Base-by-base conservation (phyloP, 2,797 vertebrate species). In the Poecilia picta region DNA sequence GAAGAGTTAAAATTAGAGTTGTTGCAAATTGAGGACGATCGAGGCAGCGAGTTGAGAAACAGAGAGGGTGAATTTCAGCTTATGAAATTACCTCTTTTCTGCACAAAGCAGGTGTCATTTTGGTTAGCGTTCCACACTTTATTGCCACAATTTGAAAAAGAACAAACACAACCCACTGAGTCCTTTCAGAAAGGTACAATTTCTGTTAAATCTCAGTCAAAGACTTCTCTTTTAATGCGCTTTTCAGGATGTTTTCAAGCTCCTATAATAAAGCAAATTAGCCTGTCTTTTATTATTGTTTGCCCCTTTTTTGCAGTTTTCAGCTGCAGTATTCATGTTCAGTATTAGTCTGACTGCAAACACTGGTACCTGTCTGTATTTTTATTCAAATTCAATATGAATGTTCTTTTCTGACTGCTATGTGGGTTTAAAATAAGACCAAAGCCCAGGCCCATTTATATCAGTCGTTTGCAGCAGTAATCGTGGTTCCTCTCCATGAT, bases 101-200 rank as follows among this genome's bases (percentile, higher is more conserved):
- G 13, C n/a, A 33, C 47, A 13, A 74, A 11, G n/a, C 23, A 43
- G 11, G 8, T 31, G 25, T 66, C 33, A 28, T 31, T 66, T 39
- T 31, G 36, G 12, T 39, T 23, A 31, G 31, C 66, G 7, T 51
- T 25, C 10, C 16, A 39, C 28, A 20, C 45, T 31, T 80, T 53
- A 43, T 75, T 68, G 16, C 64, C 47, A 57, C 39, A 46, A 46
- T 57, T 55, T 46, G 49, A 31, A 71, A 75, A 75, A 68, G 59
- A 36, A 74, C 31, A 41, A 66, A 66, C 36, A 36, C 10, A 43
- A 59, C 23, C 16, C 72, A 51, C 51, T 66, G 20, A 15, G 31
- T 36, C 33, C 53, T 74, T 53, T 53, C 41, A 25, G 2, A 33
- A 57, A 78, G 16, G 25, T 46, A 18, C 11, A 7, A 20, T 73